Base-by-base conservation (phyloP, 2,113 vertebrate species). In the Myanophis thanlyinensis region DNA sequence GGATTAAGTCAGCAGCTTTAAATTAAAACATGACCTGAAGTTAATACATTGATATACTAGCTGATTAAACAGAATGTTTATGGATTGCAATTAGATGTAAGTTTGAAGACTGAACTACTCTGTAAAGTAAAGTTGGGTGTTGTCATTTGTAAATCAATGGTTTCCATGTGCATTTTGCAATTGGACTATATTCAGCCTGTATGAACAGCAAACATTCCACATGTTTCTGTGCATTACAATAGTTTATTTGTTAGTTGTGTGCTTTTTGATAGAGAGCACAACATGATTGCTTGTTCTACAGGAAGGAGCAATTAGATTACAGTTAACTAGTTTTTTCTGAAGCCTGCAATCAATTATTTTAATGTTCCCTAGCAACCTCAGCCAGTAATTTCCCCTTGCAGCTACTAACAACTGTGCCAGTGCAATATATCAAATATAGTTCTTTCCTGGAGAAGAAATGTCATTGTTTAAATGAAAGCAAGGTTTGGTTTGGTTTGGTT, bases 291-390 rank as follows among this genome's bases (percentile, higher is more conserved):
- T 89, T 89, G 87, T 92, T 56, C 87, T 90, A 47, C 80, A 73
- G 54, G 54, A 93, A 92, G 46, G 54, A 89, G 89, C 88, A 89
- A 89, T 73, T 92, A 18, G 48, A 89, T 92, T 93, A 49, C 80
- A 89, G 53, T 91, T 87, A 91, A 86, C 53, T 89, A 86, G 54
- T 73, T 67, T 84, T 13, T 85, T 35, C 48, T 27, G n/a, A 54
- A 92, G 80, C 30, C 54, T 93, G 80, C 27, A 52, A 89, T 84
- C 91, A 85, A 91, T 93, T 91, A 86, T 89, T 91, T 62, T 85
- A 91, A 62, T 67, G 88, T 90, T 91, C 23, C 87, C 53, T 86
- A 93, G 52, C 73, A 89, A 46, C 87, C 46, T 23, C 25, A 27
- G 12, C 73, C 52, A 80, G 93, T 48, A 53, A 48, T 54, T 73